Evolutionary conservation across 2,797 vertebrate species (phyloP).

Genomic region (Gallinago nigripennis): DNA sequence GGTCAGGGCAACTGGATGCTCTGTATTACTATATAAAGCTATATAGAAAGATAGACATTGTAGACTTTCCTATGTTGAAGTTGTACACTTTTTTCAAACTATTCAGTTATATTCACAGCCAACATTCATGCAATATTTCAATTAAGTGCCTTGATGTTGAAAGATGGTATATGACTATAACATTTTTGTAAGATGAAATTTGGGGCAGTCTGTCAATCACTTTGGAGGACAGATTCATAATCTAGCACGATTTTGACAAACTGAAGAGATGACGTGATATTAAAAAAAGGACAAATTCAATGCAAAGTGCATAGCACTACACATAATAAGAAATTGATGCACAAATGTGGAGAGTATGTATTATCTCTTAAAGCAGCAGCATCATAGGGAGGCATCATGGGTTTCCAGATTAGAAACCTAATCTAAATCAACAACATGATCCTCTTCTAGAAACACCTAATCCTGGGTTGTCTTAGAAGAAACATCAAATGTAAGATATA

Average conservation of each 20-base stretch:
- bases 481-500: background rate
- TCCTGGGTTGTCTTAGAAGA: background rate
- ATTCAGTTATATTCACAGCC: background rate
- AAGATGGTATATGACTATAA: background rate
- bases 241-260: background rate
- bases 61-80: background rate
- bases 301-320: background rate
- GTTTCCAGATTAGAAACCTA: background rate
- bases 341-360: background rate
- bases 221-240: background rate
- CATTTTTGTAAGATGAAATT: background rate
- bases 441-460: background rate
- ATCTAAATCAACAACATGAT: background rate
- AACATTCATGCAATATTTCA: background rate
- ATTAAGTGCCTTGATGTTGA: background rate
- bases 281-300: background rate
- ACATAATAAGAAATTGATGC: accelerated
- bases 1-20: background rate
- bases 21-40: background rate
- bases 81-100: background rate
- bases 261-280: background rate
- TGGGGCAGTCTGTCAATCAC: background rate
- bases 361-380: background rate
- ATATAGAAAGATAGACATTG: background rate
- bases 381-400: background rate